phyloP scores from a whole-genome alignment of 2,888 invertebrate species.

The Caenorhabditis uteleia region DNA sequence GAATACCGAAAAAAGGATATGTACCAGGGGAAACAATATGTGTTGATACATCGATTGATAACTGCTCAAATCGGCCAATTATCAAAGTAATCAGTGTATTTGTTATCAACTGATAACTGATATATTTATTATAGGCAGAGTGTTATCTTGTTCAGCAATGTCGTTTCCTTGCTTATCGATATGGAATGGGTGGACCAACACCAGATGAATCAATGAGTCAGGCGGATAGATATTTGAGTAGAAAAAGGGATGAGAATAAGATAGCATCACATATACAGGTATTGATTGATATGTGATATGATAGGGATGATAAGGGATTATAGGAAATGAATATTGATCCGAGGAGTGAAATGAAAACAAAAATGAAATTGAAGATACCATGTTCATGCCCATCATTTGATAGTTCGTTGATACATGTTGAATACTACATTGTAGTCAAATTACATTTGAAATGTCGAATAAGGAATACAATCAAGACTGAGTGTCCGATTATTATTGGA shows the following conservation, averaged over 20 bases:
- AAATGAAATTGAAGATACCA: conserved; percentile 24
- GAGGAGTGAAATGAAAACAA: conserved; percentile 11
- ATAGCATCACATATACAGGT: conserved; percentile 19
- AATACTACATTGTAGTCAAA: conserved; percentile 28
- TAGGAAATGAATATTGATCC: conserved; percentile 24
- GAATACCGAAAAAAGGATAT: conserved; percentile 42
- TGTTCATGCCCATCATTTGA: conserved; percentile 27
- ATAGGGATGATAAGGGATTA: too few relatives aligned
- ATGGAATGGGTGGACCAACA: conserved; percentile 26
- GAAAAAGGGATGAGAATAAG: conserved; percentile 26
- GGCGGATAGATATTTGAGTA: conserved; percentile 12
- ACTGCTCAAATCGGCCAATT: conserved; percentile 28
- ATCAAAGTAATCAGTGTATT: conserved; percentile 17
- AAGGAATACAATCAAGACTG: conserved; percentile 28
- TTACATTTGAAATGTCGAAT: conserved; percentile 33
- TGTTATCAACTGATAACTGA: not conserved
- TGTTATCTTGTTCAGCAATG: conserved; percentile 33
- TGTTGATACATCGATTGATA: conserved; percentile 39
- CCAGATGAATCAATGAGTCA: not conserved
- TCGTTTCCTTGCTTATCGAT: conserved; percentile 34
- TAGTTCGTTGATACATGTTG: conserved; percentile 34
- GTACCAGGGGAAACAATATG: conserved; percentile 43
- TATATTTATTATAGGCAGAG: conserved; percentile 17
- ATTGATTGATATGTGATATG: too few relatives aligned
- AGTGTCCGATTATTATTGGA: conserved; percentile 36